Percentiles rank a stretch among this genome's conserved stretches.
Conservation (phyloP, 1,140 invertebrate species). For the Eurosta solidaginis region DNA sequence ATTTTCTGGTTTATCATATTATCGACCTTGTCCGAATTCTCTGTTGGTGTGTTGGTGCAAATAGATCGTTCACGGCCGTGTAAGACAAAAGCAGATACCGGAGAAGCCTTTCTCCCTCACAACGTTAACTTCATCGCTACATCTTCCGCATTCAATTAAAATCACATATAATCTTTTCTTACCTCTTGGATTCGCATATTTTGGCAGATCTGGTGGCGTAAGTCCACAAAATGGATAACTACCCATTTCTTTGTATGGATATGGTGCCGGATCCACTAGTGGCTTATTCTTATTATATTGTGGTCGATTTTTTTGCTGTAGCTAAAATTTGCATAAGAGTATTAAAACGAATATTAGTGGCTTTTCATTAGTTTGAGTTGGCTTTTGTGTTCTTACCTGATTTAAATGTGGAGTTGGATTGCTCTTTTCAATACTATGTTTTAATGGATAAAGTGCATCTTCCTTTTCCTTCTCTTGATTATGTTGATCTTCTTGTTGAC, state of each 20-base stretch:
- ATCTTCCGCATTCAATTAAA: no score
- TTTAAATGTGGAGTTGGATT: conserved; percentile 7
- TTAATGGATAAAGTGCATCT: not conserved
- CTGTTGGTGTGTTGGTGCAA: no score
- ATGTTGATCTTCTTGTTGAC: not conserved
- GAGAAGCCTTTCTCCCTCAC: no score
- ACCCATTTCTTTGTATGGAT: conserved; percentile 2
- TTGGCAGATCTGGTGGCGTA: not conserved
- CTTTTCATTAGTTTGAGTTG: not conserved
- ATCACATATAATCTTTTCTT: no score
- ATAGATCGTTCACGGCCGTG: no score
- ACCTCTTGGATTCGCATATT: conserved; percentile 16
- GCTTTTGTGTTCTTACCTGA: not conserved
- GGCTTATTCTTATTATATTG: conserved; percentile 21
- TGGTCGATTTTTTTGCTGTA: conserved; percentile 17
- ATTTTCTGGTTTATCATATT: no score
- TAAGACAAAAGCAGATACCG: no score
- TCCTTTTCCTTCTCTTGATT: not conserved
- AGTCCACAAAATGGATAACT: conserved; percentile 12
- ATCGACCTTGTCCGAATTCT: no score
- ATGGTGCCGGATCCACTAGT: conserved; percentile 10
- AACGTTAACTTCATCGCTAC: no score
- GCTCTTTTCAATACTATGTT: not conserved
- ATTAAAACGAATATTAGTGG: not conserved
- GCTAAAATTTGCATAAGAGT: not conserved